phyloP scores from a whole-genome alignment of 2,888 invertebrate genomes.

The Drosophila cracens region DNA sequence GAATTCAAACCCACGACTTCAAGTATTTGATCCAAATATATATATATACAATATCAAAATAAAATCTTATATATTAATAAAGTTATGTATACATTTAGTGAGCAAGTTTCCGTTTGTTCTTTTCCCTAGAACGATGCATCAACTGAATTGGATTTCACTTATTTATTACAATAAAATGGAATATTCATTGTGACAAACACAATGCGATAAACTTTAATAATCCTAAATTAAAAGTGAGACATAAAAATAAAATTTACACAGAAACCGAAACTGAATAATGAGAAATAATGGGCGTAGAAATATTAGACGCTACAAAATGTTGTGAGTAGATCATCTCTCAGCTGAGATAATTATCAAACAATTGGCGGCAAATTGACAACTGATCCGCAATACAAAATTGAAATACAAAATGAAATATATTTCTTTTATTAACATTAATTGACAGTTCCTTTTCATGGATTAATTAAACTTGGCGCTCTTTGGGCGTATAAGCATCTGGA shows the following conservation, averaged over 20 bases:
- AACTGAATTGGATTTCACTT: constrained; percentile 50
- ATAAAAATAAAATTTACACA: constrained; percentile 1
- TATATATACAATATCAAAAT: neutral
- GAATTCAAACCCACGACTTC: neutral
- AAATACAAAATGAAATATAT: constrained; percentile 1
- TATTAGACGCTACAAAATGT: constrained; percentile 19
- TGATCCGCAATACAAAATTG: constrained; percentile 18
- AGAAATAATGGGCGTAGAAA: constrained; percentile 41
- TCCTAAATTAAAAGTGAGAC: constrained; percentile 30
- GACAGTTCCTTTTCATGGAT: constrained; percentile 6
- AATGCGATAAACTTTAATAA: constrained; percentile 57
- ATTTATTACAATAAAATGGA: constrained; percentile 53
- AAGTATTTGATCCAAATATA: constrained; percentile 5
- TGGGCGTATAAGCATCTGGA: constrained; percentile 88
- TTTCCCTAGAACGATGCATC: neutral
- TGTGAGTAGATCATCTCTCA: constrained; percentile 25
- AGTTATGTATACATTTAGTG: neutral
- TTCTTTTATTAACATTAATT: constrained; percentile 42
- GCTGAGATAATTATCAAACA: constrained; percentile 27
- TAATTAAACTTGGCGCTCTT: constrained; percentile 38
- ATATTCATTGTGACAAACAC: constrained; percentile 58
- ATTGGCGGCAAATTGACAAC: constrained; percentile 39
- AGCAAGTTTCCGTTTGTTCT: neutral
- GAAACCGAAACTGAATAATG: constrained; percentile 8
- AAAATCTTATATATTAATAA: neutral